Conservation (phyloP, 92 coral and sea anemone species). For the Epizoanthus stellaris region DNA sequence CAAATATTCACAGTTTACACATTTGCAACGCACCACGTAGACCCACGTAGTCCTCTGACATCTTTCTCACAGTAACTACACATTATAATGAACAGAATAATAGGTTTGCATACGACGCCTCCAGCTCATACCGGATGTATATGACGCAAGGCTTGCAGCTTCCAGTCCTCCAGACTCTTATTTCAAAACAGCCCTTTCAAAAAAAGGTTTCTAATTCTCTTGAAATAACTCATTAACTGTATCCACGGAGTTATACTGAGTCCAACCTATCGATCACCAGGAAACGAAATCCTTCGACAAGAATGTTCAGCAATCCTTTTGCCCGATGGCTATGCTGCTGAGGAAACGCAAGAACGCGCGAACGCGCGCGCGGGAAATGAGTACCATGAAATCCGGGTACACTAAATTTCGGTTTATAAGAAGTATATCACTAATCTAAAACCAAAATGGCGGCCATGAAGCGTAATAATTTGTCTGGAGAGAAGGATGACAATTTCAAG, state of each 20-base stretch:
- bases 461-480: not conserved
- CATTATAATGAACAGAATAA: not conserved
- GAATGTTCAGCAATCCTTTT: not conserved
- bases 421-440: not conserved
- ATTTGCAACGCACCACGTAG: not conserved
- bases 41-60: not conserved
- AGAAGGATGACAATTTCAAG: not conserved
- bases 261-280: not conserved
- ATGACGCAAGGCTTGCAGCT: not conserved
- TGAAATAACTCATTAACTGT: not conserved
- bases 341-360: no score
- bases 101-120: not conserved
- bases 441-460: conserved; percentile 26
- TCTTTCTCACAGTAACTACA: not conserved
- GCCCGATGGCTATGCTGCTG: not conserved
- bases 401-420: not conserved
- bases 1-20: not conserved
- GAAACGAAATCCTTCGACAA: not conserved
- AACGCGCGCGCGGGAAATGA: not conserved
- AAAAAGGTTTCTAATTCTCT: not conserved
- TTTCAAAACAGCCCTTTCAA: no score
- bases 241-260: not conserved
- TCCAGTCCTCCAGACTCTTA: not conserved
- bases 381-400: not conserved
- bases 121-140: no score